Conservation (phyloP, 2,797 vertebrate species). For the Fringilla coelebs region DNA sequence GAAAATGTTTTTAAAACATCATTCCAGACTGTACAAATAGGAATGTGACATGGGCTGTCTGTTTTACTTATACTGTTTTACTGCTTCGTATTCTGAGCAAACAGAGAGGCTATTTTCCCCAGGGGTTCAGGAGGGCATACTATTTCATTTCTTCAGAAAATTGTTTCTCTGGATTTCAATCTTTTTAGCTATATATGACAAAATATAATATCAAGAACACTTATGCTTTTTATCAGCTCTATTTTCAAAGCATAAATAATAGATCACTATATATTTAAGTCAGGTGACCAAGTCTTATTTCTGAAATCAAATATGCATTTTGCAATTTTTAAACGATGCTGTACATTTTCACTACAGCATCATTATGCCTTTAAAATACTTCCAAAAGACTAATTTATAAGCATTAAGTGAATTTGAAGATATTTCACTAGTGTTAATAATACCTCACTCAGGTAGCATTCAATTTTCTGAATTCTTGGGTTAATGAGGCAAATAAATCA, state of each 20-base stretch:
- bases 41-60: constrained; percentile 95
- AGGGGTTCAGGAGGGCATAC: constrained; percentile 94
- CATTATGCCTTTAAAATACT: constrained; percentile 60
- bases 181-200: constrained; percentile 98
- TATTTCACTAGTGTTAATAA: constrained; percentile 47
- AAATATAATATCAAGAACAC: constrained; percentile 99
- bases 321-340: constrained; percentile 64
- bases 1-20: constrained; percentile 76
- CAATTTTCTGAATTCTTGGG: constrained; percentile 64
- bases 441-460: constrained; percentile 57
- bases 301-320: constrained; percentile 64
- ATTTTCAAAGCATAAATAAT: constrained; percentile 99
- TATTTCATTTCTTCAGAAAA: constrained; percentile 99
- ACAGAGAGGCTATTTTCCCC: constrained; percentile 91
- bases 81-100: constrained; percentile 93
- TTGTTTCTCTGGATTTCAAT: constrained; percentile 99
- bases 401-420: constrained; percentile 45
- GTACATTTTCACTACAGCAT: constrained; percentile 37
- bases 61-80: constrained; percentile 91
- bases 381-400: constrained; percentile 56
- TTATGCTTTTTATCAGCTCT: constrained; percentile 99
- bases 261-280: constrained; percentile 97
- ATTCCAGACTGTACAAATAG: constrained; percentile 80
- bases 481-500: constrained; percentile 73
- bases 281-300: constrained; percentile 79